Evolutionary conservation across 2,797 vertebrate species (phyloP).

Genomic region (Siniperca scherzeri): DNA sequence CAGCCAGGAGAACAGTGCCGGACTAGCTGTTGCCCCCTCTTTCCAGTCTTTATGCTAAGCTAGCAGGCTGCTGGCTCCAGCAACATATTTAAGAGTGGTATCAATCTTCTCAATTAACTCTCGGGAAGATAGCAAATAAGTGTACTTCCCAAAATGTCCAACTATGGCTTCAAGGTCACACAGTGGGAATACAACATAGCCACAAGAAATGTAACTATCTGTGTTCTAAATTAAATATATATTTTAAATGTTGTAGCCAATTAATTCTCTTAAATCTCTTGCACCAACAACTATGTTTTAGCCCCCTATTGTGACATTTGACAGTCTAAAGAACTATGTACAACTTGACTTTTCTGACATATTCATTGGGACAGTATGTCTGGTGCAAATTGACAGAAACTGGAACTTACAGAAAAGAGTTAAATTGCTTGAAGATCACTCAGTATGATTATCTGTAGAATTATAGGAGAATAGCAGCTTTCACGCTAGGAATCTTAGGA

Average conservation of each 20-base stretch:
- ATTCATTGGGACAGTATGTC: not conserved
- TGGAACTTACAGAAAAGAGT: slow-evolving; percentile 5
- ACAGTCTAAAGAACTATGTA: not conserved
- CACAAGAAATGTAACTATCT: not conserved
- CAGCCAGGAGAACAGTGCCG: not conserved
- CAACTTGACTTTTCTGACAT: not conserved
- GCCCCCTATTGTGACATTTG: not conserved
- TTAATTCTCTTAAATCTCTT: not conserved
- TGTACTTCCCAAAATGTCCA: not conserved
- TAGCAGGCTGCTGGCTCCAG: not conserved
- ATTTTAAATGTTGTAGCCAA: not conserved
- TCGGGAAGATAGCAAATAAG: not conserved
- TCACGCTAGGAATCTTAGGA: slow-evolving; percentile 10
- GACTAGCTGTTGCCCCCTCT: not conserved
- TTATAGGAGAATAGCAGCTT: not conserved
- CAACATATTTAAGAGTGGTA: not conserved
- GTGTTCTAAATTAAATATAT: not conserved
- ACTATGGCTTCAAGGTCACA: not conserved
- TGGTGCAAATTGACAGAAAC: slow-evolving; percentile 3
- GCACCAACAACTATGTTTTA: not conserved
- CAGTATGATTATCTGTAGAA: not conserved
- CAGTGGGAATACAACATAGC: not conserved
- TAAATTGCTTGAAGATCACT: not conserved
- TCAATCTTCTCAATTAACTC: not conserved
- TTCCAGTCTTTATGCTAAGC: not conserved